Base-by-base conservation (phyloP, 2,113 vertebrate species). In the Murina feae region DNA sequence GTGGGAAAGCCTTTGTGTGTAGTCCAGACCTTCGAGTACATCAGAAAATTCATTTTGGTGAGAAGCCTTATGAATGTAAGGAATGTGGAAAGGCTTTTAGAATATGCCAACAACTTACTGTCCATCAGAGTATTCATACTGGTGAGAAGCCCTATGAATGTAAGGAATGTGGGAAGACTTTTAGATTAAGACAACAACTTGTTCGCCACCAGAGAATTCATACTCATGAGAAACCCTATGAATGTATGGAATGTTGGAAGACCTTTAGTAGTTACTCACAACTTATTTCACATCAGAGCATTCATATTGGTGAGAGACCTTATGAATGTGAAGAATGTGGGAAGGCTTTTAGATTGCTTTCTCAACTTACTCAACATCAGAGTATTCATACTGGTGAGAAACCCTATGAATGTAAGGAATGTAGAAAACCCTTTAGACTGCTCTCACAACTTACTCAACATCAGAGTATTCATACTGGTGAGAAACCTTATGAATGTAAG, bases 301-400 rank as follows among this genome's bases (percentile, higher is more conserved):
- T 98, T 86, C 98, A 98, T 30, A 98, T 97, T 66, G 97, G 98
- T 18, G 98, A 98, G 86, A 97, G 97, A 42, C 98, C 98, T 37
- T 97, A 97, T 72, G 95, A 91, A 4, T 98, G 98, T 86, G 83
- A 96, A 21, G 88, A 96, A 7, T 98, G 97, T 72, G 90, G 95
- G 65, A 97, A 97, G 90, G 74, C 97, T 68, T 98, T 98, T 63
- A 84, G 96, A 51, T 68, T 96, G n/a, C n/a, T n/a, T n/a, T n/a
- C n/a, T n/a, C 95, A 97, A 9, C 96, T 97, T 58, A 94, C 96
- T 66, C 96, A 96, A 35, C 96, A 96, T 86, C 96, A 97, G 84
- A 96, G 95, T 79, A 96, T 97, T 76, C 95, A 97, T 39, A 96
- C 94, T 55, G 95, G 79, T 72, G 95, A 97, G 72, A 97, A 95